These are phyloP conservation scores for Caenorhabditis angaria DNA, from an alignment of 2,888 invertebrate genomes.

Conservation along the genomic window DNA sequence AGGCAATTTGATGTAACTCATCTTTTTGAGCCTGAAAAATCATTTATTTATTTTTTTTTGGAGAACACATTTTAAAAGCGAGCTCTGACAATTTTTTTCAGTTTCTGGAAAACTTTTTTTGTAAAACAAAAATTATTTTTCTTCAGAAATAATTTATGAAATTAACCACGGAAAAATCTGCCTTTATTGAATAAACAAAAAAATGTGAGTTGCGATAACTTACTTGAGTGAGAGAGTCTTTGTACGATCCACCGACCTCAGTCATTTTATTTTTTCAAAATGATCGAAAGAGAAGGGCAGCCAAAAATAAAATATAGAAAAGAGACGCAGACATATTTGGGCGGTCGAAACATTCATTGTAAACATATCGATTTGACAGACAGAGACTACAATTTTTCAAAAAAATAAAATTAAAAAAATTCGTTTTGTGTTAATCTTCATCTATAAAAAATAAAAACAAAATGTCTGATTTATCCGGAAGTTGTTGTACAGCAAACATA, in stretches of 20 bases:
- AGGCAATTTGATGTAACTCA: constrained; percentile 57
- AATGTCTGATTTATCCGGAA: constrained; percentile 20
- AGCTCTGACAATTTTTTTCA: background rate
- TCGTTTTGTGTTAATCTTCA: no score
- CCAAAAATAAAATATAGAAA: background rate
- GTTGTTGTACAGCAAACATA: constrained; percentile 44
- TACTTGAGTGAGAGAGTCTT: constrained; percentile 58
- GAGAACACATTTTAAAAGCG: background rate
- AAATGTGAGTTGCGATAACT: constrained; percentile 9
- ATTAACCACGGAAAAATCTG: no score
- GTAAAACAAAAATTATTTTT: no score
- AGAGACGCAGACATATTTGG: constrained; percentile 1
- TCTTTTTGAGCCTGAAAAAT: constrained; percentile 44
- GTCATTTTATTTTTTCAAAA: constrained; percentile 56
- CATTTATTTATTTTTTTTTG: constrained; percentile 8
- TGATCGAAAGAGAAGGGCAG: constrained; percentile 21
- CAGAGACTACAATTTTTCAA: no score
- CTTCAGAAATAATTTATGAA: no score
- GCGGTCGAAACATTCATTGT: constrained; percentile 1
- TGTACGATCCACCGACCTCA: constrained; percentile 67
- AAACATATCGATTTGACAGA: background rate
- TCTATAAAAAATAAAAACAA: no score
- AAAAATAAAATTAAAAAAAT: no score
- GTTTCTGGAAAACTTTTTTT: no score
- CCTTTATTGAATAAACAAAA: background rate